Evolutionary conservation across 2,888 invertebrate species (phyloP).

Genomic region (Leptinotarsa rubiginosa): DNA sequence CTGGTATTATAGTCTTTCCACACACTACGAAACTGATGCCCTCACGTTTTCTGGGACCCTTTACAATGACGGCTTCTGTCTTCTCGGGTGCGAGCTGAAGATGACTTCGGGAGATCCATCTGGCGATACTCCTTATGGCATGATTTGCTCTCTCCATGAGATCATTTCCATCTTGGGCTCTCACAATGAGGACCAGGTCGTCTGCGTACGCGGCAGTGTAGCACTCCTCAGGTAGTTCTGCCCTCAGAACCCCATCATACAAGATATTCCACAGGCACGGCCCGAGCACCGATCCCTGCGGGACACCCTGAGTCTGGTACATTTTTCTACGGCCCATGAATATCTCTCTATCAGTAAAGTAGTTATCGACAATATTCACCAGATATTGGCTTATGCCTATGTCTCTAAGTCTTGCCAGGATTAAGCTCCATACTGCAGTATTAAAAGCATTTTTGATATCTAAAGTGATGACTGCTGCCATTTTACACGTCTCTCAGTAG

Average conservation of each 20-base stretch:
- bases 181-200: slow-evolving; percentile 28
- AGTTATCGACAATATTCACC: not conserved
- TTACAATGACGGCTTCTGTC: slow-evolving; percentile 33
- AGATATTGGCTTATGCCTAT: not conserved
- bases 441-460: not conserved
- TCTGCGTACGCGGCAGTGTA: slow-evolving; percentile 32
- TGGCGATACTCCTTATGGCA: slow-evolving; percentile 7
- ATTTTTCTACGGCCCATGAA: not conserved
- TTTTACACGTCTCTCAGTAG: not conserved
- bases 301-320: not conserved
- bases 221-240: slow-evolving; percentile 6
- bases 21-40: not conserved
- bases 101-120: slow-evolving; percentile 22
- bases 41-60: slow-evolving; percentile 20
- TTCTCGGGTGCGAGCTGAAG: slow-evolving; percentile 33
- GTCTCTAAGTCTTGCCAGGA: not conserved
- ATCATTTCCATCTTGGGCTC: slow-evolving; percentile 1
- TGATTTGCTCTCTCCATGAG: slow-evolving; percentile 21
- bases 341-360: not conserved
- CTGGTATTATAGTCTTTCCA: not conserved
- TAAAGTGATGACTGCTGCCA: not conserved
- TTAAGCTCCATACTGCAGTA: not conserved
- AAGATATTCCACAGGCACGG: slow-evolving; percentile 9
- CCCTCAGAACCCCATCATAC: slow-evolving; percentile 1
- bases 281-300: slow-evolving; percentile 7